Percentiles rank a stretch among this genome's conserved stretches.
phyloP scores from a whole-genome alignment of 2,888 invertebrate genomes.

The Hypercompe scribonia region DNA sequence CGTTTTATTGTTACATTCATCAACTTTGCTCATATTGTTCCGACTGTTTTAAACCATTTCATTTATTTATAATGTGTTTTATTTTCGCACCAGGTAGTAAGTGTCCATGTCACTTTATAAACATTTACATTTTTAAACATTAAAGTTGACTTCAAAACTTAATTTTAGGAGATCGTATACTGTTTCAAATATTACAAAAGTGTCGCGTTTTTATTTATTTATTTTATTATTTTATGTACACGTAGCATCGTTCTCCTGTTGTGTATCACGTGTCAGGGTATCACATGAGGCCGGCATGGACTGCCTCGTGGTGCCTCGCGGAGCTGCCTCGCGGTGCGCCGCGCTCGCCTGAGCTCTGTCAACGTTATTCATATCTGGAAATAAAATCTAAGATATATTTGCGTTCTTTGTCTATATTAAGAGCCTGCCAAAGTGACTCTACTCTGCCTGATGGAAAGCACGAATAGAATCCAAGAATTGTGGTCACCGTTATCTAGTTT shows the following conservation, averaged over 20 bases:
- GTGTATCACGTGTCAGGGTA: slow-evolving; percentile 67
- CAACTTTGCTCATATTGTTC: slow-evolving; percentile 76
- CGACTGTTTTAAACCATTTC: slow-evolving; percentile 69
- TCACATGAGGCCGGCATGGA: slow-evolving; percentile 47
- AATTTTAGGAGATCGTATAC: slow-evolving; percentile 87
- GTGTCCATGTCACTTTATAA: slow-evolving; percentile 80
- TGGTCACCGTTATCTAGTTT: too few relatives aligned
- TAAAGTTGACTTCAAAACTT: slow-evolving; percentile 86
- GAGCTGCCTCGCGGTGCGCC: slow-evolving; percentile 30
- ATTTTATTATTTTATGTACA: slow-evolving; percentile 77
- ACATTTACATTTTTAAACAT: slow-evolving; percentile 80
- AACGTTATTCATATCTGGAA: slow-evolving; percentile 81
- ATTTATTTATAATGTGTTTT: slow-evolving; percentile 67
- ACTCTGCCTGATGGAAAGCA: too few relatives aligned
- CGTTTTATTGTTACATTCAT: slow-evolving; percentile 80
- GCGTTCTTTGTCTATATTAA: too few relatives aligned
- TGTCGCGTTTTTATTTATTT: slow-evolving; percentile 63
- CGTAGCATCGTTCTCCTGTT: slow-evolving; percentile 84
- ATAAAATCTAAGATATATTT: slow-evolving; percentile 48
- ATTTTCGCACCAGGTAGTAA: slow-evolving; percentile 70
- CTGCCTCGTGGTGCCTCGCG: slow-evolving; percentile 45
- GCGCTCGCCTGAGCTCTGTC: slow-evolving; percentile 66
- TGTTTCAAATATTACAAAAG: slow-evolving; percentile 87
- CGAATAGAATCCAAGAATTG: too few relatives aligned
- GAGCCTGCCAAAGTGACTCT: too few relatives aligned